phyloP scores from a whole-genome alignment of 2,797 vertebrate genomes.

The Chromobotia macracanthus region DNA sequence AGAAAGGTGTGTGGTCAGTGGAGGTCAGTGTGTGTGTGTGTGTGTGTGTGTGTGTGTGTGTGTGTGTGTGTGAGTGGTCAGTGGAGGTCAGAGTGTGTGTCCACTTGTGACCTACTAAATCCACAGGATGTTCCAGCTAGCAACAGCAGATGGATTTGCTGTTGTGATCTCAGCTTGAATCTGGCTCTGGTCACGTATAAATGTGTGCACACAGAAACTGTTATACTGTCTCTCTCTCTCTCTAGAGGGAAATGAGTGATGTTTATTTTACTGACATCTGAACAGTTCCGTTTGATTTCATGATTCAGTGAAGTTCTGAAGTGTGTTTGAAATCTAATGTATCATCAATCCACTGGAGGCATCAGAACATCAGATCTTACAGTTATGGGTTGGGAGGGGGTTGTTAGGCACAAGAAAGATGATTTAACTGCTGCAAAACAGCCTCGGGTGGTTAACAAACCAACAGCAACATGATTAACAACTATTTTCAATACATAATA shows the following conservation, averaged over 20 bases:
- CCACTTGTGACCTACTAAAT: too few relatives aligned
- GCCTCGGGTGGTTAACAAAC: background rate
- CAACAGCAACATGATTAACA: background rate
- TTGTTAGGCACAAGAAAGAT: background rate
- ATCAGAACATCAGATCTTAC: too few relatives aligned
- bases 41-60: background rate
- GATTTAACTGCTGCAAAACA: background rate
- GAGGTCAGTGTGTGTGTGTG: background rate
- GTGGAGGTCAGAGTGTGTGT: background rate
- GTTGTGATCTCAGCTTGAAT: constrained; percentile 18
- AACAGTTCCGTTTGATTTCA: background rate
- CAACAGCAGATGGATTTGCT: constrained; percentile 28
- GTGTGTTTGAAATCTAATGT: too few relatives aligned
- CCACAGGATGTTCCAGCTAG: constrained; percentile 1
- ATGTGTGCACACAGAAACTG: background rate
- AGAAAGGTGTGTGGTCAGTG: too few relatives aligned
- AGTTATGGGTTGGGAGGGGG: too few relatives aligned
- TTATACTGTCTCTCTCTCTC: background rate
- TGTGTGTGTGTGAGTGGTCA: background rate
- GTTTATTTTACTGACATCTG: background rate
- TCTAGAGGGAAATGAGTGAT: background rate
- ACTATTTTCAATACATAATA: too few relatives aligned
- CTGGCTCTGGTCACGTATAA: background rate
- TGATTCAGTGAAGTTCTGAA: too few relatives aligned
- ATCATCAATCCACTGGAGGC: too few relatives aligned